Evolutionary conservation across 2,113 vertebrate species (phyloP).

Genomic region (Columbina picui): DNA sequence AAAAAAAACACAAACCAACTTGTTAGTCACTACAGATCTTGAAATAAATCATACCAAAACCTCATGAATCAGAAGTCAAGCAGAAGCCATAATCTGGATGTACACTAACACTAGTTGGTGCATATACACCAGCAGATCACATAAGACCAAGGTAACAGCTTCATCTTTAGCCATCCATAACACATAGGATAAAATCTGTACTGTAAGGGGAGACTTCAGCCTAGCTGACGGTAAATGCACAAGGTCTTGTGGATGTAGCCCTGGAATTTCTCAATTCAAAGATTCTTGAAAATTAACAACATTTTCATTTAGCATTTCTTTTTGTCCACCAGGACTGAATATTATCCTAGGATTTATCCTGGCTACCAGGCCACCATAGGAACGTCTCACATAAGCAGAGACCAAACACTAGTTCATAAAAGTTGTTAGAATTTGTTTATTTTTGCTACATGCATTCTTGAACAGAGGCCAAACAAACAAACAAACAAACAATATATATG

Average conservation of each 20-base stretch:
- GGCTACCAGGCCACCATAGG: neutral
- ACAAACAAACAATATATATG: neutral
- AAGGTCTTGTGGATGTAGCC: neutral
- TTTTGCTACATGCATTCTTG: neutral
- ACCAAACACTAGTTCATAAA: neutral
- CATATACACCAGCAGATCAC: neutral
- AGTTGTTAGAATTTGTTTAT: neutral
- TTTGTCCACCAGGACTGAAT: neutral
- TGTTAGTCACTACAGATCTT: neutral
- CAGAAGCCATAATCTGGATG: neutral
- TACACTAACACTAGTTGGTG: neutral
- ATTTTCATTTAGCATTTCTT: neutral
- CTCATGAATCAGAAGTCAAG: neutral
- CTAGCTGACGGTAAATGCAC: neutral
- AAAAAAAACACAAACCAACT: neutral
- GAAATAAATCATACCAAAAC: neutral
- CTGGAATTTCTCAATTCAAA: neutral
- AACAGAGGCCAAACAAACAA: neutral
- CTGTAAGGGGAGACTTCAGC: neutral
- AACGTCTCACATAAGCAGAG: neutral
- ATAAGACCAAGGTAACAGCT: neutral
- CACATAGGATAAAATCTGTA: neutral
- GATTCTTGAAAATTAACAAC: neutral
- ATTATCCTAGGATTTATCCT: neutral
- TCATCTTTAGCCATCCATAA: neutral